Conservation (phyloP, 2,888 invertebrate genomes). For the Ennomos erosarius region DNA sequence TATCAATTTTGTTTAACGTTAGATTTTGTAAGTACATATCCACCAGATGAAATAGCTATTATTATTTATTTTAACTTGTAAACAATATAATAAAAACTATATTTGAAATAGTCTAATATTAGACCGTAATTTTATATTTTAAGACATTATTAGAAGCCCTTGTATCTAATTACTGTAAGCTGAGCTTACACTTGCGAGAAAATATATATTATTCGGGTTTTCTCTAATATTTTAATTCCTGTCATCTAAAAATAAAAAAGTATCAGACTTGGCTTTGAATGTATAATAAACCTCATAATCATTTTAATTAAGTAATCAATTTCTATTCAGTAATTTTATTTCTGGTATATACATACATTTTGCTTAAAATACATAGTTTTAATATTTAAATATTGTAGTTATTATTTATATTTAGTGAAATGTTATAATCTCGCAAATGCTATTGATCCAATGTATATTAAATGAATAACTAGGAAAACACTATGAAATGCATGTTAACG, state of each 20-base stretch:
- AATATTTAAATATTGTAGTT: constrained; percentile 46
- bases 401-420: constrained; percentile 57
- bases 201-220: too few species aligned
- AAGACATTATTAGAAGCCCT: too few species aligned
- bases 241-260: too few species aligned
- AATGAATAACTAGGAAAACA: constrained; percentile 23
- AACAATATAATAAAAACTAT: constrained; percentile 1
- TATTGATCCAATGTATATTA: constrained; percentile 16
- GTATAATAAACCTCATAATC: too few species aligned
- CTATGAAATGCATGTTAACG: constrained; percentile 10
- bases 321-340: constrained; percentile 24
- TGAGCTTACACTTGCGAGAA: too few species aligned
- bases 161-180: too few species aligned
- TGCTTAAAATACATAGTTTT: constrained; percentile 40
- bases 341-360: constrained; percentile 39
- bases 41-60: constrained; percentile 53
- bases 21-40: constrained; percentile 58
- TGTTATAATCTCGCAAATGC: constrained; percentile 49
- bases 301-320: not conserved
- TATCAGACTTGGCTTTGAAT: too few species aligned
- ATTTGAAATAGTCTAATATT: too few species aligned
- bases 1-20: not conserved
- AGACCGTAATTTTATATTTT: too few species aligned
- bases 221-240: too few species aligned
- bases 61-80: not conserved